These are phyloP conservation scores for Trididemnum nubilum DNA, from an alignment of 23 tunicate species.

Conservation along the genomic window DNA sequence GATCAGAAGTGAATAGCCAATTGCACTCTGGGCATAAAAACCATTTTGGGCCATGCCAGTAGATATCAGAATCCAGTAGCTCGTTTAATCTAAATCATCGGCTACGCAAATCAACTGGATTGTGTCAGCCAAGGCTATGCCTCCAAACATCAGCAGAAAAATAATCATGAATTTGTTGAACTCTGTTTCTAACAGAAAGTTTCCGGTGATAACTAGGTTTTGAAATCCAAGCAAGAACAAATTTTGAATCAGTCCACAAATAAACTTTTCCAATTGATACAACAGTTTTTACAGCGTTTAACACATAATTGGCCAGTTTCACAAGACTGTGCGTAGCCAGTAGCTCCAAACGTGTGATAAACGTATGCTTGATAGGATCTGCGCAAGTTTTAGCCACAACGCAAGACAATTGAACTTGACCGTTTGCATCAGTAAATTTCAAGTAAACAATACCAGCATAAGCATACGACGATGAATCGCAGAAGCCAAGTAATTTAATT, in stretches of 20 bases:
- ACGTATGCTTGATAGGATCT: neutral
- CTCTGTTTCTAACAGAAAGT: neutral
- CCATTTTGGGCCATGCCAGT: conserved; percentile 3
- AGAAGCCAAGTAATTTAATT: neutral
- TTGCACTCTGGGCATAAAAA: neutral
- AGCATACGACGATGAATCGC: neutral
- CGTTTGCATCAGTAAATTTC: neutral
- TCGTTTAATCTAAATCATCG: neutral
- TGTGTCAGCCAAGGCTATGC: neutral
- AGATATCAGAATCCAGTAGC: neutral
- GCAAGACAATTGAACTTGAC: neutral
- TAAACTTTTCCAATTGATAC: neutral
- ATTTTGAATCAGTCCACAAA: neutral
- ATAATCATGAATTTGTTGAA: conserved; percentile 6
- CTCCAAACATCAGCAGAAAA: conserved; percentile 7
- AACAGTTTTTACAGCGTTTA: neutral
- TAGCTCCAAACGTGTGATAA: neutral
- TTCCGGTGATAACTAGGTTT: neutral
- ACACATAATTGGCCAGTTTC: too few relatives aligned
- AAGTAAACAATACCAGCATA: neutral
- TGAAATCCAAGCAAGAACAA: neutral
- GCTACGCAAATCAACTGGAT: conserved; percentile 5
- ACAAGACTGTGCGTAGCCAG: too few relatives aligned
- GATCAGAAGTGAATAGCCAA: neutral
- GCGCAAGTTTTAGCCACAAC: neutral